A percentile compares a stretch with the other conserved stretches of the same genome.
phyloP scores from a whole-genome alignment of 2,888 invertebrate genomes.

The Pollenia angustigena region DNA sequence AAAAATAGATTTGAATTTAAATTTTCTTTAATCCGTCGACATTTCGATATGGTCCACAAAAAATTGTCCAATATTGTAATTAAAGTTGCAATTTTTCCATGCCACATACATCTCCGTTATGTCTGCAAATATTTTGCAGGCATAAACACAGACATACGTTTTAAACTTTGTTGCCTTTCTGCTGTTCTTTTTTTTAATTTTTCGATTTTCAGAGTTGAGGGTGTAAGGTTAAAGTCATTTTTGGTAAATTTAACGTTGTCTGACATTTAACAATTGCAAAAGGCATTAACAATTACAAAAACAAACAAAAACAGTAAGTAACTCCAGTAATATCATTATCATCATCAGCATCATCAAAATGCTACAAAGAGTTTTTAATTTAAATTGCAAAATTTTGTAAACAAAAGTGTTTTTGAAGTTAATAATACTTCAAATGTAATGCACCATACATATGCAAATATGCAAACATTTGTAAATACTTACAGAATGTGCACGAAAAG shows the following conservation, averaged over 20 bases:
- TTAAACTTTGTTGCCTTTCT: slow-evolving; percentile 1
- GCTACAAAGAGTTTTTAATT: slow-evolving; percentile 58
- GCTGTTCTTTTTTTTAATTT: background rate
- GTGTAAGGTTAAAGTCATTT: slow-evolving; percentile 33
- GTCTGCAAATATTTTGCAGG: background rate
- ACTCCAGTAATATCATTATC: slow-evolving; percentile 32
- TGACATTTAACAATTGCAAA: slow-evolving; percentile 39
- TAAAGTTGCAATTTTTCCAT: background rate
- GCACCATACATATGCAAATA: background rate
- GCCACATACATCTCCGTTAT: slow-evolving; percentile 5
- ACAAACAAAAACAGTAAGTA: background rate
- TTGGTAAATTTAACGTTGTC: slow-evolving; percentile 41
- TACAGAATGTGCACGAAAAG: background rate
- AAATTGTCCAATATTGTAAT: background rate
- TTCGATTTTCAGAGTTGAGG: background rate
- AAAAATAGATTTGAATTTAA: no score
- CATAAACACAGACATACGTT: slow-evolving; percentile 3
- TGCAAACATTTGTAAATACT: background rate
- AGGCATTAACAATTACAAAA: slow-evolving; percentile 46
- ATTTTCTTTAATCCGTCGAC: no score
- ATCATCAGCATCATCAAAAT: slow-evolving; percentile 41
- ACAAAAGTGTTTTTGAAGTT: slow-evolving; percentile 64
- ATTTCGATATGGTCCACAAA: background rate
- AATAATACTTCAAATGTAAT: slow-evolving; percentile 27
- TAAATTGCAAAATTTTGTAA: slow-evolving; percentile 54